phyloP scores from a whole-genome alignment of 1,140 invertebrate genomes.

The Orius insidiosus region DNA sequence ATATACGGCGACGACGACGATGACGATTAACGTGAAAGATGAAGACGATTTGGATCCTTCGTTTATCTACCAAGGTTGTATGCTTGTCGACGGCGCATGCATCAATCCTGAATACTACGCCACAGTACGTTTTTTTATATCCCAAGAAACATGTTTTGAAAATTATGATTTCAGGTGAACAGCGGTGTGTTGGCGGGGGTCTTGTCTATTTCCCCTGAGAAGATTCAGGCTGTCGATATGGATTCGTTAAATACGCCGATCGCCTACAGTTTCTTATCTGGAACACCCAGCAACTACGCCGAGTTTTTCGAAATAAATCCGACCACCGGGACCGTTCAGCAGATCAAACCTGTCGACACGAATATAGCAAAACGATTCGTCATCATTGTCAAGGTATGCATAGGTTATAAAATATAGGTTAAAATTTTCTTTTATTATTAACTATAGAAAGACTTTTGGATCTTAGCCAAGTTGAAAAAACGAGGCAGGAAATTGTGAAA shows the following conservation, averaged over 20 bases:
- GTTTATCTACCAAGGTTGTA: constrained; percentile 69
- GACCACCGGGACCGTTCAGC: constrained; percentile 57
- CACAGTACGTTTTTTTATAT: constrained; percentile 27
- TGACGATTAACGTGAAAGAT: constrained; percentile 71
- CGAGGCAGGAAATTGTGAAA: no score
- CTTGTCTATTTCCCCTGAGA: constrained; percentile 65
- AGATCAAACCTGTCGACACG: constrained; percentile 59
- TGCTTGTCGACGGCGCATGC: constrained; percentile 55
- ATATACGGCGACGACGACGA: constrained; percentile 61
- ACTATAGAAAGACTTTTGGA: no score
- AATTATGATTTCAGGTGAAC: constrained; percentile 39
- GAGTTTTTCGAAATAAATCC: constrained; percentile 73
- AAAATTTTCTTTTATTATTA: no score
- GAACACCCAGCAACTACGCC: constrained; percentile 50
- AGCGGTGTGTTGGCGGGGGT: constrained; percentile 64
- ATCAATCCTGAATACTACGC: constrained; percentile 66
- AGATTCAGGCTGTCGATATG: constrained; percentile 74
- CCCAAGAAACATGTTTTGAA: neutral
- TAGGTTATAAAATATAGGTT: no score
- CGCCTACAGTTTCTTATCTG: constrained; percentile 62
- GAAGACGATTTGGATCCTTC: constrained; percentile 79
- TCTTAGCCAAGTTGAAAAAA: no score
- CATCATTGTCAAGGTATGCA: constrained; percentile 49
- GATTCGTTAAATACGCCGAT: constrained; percentile 69
- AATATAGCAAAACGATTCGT: constrained; percentile 50